Evolutionary conservation across 2,113 vertebrate genomes (phyloP).

Genomic region (Oophaga pumilio): DNA sequence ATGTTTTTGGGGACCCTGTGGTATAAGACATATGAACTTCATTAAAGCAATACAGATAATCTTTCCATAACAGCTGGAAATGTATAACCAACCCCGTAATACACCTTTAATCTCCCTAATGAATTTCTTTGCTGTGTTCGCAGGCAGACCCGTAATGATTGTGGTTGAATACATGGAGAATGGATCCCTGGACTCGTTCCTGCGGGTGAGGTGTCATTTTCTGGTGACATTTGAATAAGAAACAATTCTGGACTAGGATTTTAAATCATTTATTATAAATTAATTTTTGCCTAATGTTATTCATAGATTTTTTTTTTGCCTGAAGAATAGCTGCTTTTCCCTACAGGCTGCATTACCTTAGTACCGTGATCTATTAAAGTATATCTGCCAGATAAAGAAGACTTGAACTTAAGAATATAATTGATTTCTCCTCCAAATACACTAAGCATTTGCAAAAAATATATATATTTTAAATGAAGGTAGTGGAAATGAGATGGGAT

Average conservation of each 20-base stretch:
- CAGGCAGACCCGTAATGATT: constrained; percentile 96
- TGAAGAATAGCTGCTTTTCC: constrained; percentile 66
- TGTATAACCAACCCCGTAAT: constrained; percentile 57
- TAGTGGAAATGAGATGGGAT: constrained; percentile 61
- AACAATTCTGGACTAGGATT: constrained; percentile 67
- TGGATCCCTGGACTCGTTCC: constrained; percentile 92
- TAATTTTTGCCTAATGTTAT: constrained; percentile 72
- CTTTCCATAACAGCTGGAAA: constrained; percentile 62
- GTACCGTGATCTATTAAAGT: constrained; percentile 63
- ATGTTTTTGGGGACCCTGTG: constrained; percentile 50
- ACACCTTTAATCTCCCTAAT: constrained; percentile 61
- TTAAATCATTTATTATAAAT: constrained; percentile 73
- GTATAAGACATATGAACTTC: constrained; percentile 59
- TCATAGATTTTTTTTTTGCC: constrained; percentile 66
- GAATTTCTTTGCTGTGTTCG: constrained; percentile 71
- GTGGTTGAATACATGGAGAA: constrained; percentile 98
- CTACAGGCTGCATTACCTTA: constrained; percentile 61
- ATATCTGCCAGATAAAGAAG: constrained; percentile 55
- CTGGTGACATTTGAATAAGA: constrained; percentile 70
- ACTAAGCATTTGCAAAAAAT: constrained; percentile 61
- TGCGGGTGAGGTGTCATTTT: constrained; percentile 84
- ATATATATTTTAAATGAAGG: constrained; percentile 56
- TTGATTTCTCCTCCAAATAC: constrained; percentile 67
- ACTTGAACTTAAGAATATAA: constrained; percentile 66
- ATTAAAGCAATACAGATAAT: constrained; percentile 64